These are phyloP conservation scores for Temnothorax rugatulus DNA, from an alignment of 2,888 invertebrate species.

Conservation along the genomic window DNA sequence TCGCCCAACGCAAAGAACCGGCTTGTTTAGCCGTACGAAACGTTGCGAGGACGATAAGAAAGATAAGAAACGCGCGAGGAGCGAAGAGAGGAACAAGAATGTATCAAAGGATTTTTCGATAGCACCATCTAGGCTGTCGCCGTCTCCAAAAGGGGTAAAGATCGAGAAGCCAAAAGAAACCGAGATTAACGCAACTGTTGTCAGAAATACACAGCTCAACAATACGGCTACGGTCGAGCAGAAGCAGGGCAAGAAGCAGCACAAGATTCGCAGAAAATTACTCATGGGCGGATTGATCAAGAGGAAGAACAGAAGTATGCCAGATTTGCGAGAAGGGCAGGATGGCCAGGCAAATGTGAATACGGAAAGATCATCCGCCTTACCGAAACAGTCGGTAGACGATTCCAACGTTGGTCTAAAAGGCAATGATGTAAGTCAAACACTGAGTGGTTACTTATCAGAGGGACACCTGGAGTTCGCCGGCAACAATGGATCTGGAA, in stretches of 20 bases:
- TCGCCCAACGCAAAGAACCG: slow-evolving; percentile 90
- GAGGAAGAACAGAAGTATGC: slow-evolving; percentile 96
- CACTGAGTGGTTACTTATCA: slow-evolving; percentile 93
- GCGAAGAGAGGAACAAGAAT: slow-evolving; percentile 94
- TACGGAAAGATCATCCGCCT: slow-evolving; percentile 80
- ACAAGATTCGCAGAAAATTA: slow-evolving; percentile 94
- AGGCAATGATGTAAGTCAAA: slow-evolving; percentile 88
- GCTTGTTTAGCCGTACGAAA: slow-evolving; percentile 90
- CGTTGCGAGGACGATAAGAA: slow-evolving; percentile 90
- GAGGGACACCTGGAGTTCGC: slow-evolving; percentile 95
- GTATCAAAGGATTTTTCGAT: slow-evolving; percentile 91
- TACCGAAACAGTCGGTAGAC: slow-evolving; percentile 88
- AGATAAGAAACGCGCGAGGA: slow-evolving; percentile 92
- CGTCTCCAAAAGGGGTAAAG: slow-evolving; percentile 78
- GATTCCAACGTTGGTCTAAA: slow-evolving; percentile 92
- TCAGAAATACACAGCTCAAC: slow-evolving; percentile 84
- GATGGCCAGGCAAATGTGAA: slow-evolving; percentile 87
- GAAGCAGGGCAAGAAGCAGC: slow-evolving; percentile 94
- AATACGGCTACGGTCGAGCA: slow-evolving; percentile 86
- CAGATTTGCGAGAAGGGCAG: slow-evolving; percentile 94
- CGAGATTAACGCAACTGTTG: slow-evolving; percentile 87
- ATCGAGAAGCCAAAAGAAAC: slow-evolving; percentile 88
- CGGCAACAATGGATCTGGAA: slow-evolving; percentile 85
- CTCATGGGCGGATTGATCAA: slow-evolving; percentile 96
- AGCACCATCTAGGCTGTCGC: slow-evolving; percentile 87